These are phyloP conservation scores for Pogonomyrmex californicus DNA, from an alignment of 1,140 invertebrate species.

Conservation along the genomic window DNA sequence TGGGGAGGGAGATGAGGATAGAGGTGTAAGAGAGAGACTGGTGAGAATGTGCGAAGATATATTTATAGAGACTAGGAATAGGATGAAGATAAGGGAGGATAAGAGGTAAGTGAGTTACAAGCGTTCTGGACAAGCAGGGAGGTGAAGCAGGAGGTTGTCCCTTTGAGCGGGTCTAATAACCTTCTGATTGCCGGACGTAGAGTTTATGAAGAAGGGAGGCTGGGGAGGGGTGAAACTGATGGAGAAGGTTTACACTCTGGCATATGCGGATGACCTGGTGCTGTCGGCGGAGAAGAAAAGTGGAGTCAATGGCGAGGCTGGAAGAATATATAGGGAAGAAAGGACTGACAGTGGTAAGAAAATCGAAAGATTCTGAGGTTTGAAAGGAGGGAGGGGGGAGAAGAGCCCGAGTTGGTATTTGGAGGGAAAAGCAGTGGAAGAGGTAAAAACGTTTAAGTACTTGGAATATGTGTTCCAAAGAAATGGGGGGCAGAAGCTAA, in stretches of 20 bases:
- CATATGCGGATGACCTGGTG: background rate
- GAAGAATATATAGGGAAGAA: background rate
- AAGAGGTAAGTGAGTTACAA: too few species aligned
- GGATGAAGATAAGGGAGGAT: too few species aligned
- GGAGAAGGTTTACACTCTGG: background rate
- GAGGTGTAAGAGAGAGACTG: too few species aligned
- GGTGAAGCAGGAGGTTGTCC: too few species aligned
- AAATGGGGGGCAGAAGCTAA: background rate
- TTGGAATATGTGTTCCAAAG: background rate
- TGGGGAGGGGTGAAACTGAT: background rate
- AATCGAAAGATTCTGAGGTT: background rate
- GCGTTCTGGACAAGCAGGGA: too few species aligned
- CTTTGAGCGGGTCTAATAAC: background rate
- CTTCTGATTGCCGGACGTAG: background rate
- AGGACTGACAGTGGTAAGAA: background rate
- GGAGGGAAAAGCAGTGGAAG: background rate
- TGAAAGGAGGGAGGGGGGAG: background rate
- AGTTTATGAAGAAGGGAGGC: background rate
- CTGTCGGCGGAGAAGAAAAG: background rate
- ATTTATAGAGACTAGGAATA: too few species aligned
- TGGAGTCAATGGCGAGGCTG: background rate
- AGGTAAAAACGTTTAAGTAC: background rate
- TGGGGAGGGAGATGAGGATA: too few species aligned
- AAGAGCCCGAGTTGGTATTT: background rate
- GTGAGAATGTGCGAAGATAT: too few species aligned